phyloP scores from a whole-genome alignment of 1,140 invertebrate species.

The Cyclina sinensis region DNA sequence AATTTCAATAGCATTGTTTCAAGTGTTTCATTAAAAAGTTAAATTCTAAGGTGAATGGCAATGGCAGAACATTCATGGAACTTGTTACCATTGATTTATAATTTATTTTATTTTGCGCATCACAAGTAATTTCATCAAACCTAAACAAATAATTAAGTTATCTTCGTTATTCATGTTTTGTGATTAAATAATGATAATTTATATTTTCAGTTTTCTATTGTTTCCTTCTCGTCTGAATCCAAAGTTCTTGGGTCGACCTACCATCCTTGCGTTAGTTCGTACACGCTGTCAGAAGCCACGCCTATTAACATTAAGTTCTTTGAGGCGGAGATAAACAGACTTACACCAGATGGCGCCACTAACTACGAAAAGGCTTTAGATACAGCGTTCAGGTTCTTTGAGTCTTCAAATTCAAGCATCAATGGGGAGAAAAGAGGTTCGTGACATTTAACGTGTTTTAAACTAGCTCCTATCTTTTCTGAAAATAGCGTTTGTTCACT shows the following conservation, averaged over 20 bases:
- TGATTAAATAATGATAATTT: no score
- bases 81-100: no score
- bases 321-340: not conserved
- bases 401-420: not conserved
- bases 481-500: not conserved
- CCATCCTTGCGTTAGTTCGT: not conserved
- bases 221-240: not conserved
- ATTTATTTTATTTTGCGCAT: no score
- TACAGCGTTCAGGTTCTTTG: not conserved
- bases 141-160: no score
- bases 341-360: not conserved
- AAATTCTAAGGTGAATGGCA: no score
- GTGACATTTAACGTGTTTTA: not conserved
- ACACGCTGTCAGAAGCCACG: not conserved
- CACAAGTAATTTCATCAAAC: no score
- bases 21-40: no score
- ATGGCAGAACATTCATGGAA: no score
- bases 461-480: not conserved
- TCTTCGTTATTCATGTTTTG: no score
- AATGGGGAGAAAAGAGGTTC: not conserved
- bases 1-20: no score
- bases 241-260: not conserved
- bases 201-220: not conserved
- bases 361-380: not conserved
- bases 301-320: not conserved